Base-by-base conservation (phyloP, 2,797 vertebrate species). In the Coracias cyanogaster region DNA sequence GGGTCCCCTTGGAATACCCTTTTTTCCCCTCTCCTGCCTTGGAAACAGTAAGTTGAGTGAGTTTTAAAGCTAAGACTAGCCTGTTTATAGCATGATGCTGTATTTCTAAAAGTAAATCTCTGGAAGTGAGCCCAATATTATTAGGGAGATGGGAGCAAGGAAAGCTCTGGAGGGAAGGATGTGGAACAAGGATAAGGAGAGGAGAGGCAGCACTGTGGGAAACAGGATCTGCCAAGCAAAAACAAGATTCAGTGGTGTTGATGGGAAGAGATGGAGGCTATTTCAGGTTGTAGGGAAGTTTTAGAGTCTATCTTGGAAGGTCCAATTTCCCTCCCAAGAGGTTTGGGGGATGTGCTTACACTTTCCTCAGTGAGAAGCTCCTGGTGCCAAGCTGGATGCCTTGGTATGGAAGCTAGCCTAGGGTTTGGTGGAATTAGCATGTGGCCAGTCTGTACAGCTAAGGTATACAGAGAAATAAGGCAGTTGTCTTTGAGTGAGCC, bases 1-100 rank as follows among this genome's bases (percentile, higher is more conserved):
- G 45, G 12, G 45, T 90, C 78, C 90, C 93, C 64, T 43, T 71
- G 92, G 94, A 94, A 89, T 94, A 89, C 17, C 18, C 39, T 82
- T 86, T 81, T 86, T 4, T 37, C 45, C 29, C 33, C 17, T 67
- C n/a, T 91, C 8, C 61, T 85, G 74, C 45, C 52, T 94, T 3
- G 1, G n/a, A 84, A 90, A n/a, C 62, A 73, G 58, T 66, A 93
- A 70, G 54, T 28, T 0, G 2, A 78, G 55, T 2, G 20, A 82
- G n/a, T 74, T 79, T 86, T 86, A 66, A 76, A 88, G 73, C 67
- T 3, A 7, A 71, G 77, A 37, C 18, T 22, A 12, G n/a, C 49
- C 26, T 84, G 84, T 76, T 91, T 90, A 80, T 62, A 74, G 61
- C 26, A 55, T 0, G 0, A 64, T 84, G 67, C 54, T 77, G 33